Evolutionary conservation across 2,888 invertebrate genomes (phyloP).

Genomic region (Ditylenchus weischeri): DNA sequence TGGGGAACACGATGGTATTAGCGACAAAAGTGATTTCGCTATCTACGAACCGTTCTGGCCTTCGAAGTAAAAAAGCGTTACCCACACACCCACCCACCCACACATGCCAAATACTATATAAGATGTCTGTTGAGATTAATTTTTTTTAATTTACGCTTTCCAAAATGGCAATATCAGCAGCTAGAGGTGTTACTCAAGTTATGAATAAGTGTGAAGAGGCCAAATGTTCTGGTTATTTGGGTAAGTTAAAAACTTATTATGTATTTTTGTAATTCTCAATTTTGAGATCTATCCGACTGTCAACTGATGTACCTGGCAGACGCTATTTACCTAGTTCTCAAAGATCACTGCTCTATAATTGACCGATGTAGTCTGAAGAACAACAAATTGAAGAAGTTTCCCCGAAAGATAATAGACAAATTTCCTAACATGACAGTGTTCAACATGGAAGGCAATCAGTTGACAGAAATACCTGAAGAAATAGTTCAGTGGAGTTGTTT

Average conservation of each 20-base stretch:
- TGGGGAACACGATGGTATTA: too few species aligned
- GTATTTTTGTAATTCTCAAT: neutral
- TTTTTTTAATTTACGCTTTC: too few species aligned
- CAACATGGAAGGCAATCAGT: constrained; percentile 47
- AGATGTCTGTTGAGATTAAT: too few species aligned
- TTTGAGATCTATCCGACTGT: constrained; percentile 50
- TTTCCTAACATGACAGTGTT: constrained; percentile 48
- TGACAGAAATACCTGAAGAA: constrained; percentile 45
- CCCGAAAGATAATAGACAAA: constrained; percentile 45
- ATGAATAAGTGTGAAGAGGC: constrained; percentile 52
- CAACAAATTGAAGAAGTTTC: constrained; percentile 50
- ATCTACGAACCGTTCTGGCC: too few species aligned
- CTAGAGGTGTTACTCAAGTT: constrained; percentile 51
- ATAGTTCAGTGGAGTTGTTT: constrained; percentile 39
- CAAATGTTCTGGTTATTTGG: constrained; percentile 47
- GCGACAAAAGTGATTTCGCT: too few species aligned
- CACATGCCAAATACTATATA: too few species aligned
- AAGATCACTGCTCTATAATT: constrained; percentile 37
- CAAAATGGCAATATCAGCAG: constrained; percentile 38
- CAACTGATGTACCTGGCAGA: constrained; percentile 53
- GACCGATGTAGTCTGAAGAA: constrained; percentile 37
- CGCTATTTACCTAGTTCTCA: constrained; percentile 50
- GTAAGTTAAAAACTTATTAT: constrained; percentile 30
- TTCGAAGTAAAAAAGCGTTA: too few species aligned
- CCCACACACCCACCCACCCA: too few species aligned